Evolutionary conservation across 2,888 invertebrate genomes (phyloP).

Genomic region (Drosophila paranaensis): DNA sequence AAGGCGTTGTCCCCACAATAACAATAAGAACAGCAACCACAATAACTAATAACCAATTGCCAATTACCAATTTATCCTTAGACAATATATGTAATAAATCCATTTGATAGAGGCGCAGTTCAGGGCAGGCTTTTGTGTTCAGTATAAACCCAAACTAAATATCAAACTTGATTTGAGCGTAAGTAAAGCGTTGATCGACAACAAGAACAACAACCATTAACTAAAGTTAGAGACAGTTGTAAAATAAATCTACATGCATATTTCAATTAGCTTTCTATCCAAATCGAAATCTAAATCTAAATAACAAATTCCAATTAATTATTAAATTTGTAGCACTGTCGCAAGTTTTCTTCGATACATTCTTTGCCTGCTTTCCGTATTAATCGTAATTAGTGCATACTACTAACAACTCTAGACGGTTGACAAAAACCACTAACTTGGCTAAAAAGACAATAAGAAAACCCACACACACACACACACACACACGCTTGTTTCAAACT

Average conservation of each 20-base stretch:
- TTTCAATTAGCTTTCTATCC: slow-evolving; percentile 12
- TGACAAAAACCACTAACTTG: slow-evolving; percentile 20
- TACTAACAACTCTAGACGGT: slow-evolving; percentile 33
- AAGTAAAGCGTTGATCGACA: slow-evolving; percentile 63
- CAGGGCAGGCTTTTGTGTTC: slow-evolving; percentile 67
- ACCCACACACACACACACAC: background rate
- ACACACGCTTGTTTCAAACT: slow-evolving; percentile 55
- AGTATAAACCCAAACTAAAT: slow-evolving; percentile 21
- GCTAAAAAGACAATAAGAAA: slow-evolving; percentile 21
- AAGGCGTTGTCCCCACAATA: slow-evolving; percentile 51
- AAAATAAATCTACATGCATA: slow-evolving; percentile 41
- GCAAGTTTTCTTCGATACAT: slow-evolving; percentile 57
- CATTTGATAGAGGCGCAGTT: slow-evolving; percentile 60
- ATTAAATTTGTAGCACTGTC: slow-evolving; percentile 61
- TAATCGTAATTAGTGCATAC: slow-evolving; percentile 49
- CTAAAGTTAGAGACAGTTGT: slow-evolving; percentile 43
- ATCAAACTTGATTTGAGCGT: slow-evolving; percentile 56
- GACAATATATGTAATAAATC: slow-evolving; percentile 30
- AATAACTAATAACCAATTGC: background rate
- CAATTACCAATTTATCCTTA: slow-evolving; percentile 30
- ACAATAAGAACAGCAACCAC: background rate
- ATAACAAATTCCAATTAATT: slow-evolving; percentile 36
- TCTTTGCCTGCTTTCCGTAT: slow-evolving; percentile 59
- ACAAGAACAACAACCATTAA: slow-evolving; percentile 23
- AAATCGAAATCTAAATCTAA: slow-evolving; percentile 9